phyloP scores from a whole-genome alignment of 2,113 vertebrate species.

The Pelecanoides urinatrix region DNA sequence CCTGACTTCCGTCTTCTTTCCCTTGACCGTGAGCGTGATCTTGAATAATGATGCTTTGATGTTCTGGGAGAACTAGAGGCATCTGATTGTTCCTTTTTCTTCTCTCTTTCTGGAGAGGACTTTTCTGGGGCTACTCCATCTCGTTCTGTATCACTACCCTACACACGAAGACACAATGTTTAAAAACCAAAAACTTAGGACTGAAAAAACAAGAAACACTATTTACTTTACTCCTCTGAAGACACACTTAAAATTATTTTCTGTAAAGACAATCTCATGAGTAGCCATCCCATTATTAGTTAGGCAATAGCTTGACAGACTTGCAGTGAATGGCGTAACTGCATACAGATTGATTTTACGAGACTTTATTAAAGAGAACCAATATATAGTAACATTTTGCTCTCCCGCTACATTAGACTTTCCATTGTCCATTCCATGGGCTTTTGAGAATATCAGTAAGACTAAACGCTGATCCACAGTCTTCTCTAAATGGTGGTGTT shows the following conservation, averaged over 20 bases:
- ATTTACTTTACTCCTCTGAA: not conserved
- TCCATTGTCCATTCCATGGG: no score
- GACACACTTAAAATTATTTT: not conserved
- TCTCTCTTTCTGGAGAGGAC: slow-evolving; percentile 81
- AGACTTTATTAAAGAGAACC: not conserved
- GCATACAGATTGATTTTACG: not conserved
- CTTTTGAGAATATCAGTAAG: not conserved
- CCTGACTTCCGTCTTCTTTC: slow-evolving; percentile 87
- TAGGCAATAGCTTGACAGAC: fast-evolving
- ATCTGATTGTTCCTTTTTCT: slow-evolving; percentile 86
- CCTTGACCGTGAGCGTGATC: slow-evolving; percentile 89
- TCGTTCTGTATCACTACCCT: slow-evolving; percentile 88
- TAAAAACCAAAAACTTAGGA: not conserved
- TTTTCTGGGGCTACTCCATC: slow-evolving; percentile 78
- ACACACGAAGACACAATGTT: not conserved
- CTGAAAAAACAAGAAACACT: not conserved
- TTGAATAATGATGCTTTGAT: slow-evolving; percentile 91
- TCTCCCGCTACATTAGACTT: not conserved
- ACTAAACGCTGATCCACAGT: not conserved
- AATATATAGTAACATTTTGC: not conserved
- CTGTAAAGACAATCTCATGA: not conserved
- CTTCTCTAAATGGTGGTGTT: not conserved
- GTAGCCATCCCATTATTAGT: not conserved
- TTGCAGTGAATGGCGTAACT: not conserved
- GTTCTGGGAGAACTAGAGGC: slow-evolving; percentile 86